Base-by-base conservation (phyloP, 2,113 vertebrate species). In the Colinus virginianus region DNA sequence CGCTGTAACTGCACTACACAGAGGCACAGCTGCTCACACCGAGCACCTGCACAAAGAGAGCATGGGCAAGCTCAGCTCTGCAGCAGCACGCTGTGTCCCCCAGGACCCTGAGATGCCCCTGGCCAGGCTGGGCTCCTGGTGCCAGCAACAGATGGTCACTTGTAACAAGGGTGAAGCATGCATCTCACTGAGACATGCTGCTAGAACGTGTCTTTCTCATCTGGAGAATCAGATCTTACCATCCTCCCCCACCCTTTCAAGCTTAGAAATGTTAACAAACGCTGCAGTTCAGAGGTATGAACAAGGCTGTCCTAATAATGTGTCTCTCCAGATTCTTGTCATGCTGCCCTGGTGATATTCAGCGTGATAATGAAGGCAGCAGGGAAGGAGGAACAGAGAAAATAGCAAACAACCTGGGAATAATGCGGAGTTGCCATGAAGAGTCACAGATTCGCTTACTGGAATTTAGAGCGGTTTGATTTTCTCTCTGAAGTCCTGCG, bases 371-470 rank as follows among this genome's bases (percentile, higher is more conserved):
- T 90, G 96, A 96, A 94, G 92, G 92, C 86, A 93, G 92, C 63
- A 84, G 84, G 88, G 72, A 94, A 94, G 43, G 87, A 90, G 87
- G 94, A 96, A 92, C 64, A 95, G 90, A 95, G 76, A 87, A 94
- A 92, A 95, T 90, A 96, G 95, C 92, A 93, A 96, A 95, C 94
- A 93, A 92, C 71, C 76, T 85, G 87, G 81, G 84, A 94, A 91
- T 96, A 96, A 96, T 97, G 90, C 75, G 78, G 85, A 94, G 96
- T 92, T 93, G 90, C 95, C 96, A 95, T 95, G 96, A 96, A 91
- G 76, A 93, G 93, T 96, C 96, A 97, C 96, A 97, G 92, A 94
- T 94, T 90, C 67, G 55, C 89, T 95, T 95, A 95, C 88, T 51
- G 93, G 92, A 93, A 91, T 95, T 95, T 93, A 95, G 69, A 90